These are phyloP conservation scores for Proctacanthus coquilletti DNA, from an alignment of 1,140 invertebrate genomes.

Conservation along the genomic window DNA sequence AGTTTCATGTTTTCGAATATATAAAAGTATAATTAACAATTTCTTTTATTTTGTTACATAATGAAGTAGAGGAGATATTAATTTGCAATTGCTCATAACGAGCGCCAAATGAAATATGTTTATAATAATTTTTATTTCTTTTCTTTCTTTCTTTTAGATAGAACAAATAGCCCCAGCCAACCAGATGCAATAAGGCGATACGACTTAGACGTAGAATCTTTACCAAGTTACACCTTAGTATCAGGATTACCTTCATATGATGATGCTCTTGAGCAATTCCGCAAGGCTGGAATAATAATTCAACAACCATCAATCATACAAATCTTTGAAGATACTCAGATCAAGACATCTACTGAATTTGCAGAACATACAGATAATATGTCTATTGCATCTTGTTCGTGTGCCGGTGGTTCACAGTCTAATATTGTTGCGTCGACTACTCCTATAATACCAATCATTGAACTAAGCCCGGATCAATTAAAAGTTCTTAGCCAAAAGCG, in stretches of 20 bases:
- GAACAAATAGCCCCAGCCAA: conserved; percentile 19
- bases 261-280: conserved; percentile 40
- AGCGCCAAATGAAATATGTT: no score
- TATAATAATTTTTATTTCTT: conserved; percentile 3
- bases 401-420: conserved; percentile 14
- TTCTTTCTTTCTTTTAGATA: conserved; percentile 16
- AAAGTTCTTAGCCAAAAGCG: conserved; percentile 24
- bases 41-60: no score
- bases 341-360: conserved; percentile 10
- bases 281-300: conserved; percentile 25
- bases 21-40: no score
- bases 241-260: conserved; percentile 45
- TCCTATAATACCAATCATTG: conserved; percentile 17
- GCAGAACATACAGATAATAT: conserved; percentile 19
- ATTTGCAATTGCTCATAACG: no score
- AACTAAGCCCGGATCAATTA: conserved; percentile 23
- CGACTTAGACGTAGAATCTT: conserved; percentile 33
- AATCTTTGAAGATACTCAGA: conserved; percentile 18
- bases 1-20: no score
- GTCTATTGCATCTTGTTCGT: conserved; percentile 15
- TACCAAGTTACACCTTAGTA: conserved; percentile 44
- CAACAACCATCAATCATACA: conserved; percentile 22
- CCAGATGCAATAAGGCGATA: conserved; percentile 19
- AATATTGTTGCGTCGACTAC: conserved; percentile 14
- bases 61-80: no score